Conservation (phyloP, 2,113 vertebrate species). For the Sapayoa aenigma region DNA sequence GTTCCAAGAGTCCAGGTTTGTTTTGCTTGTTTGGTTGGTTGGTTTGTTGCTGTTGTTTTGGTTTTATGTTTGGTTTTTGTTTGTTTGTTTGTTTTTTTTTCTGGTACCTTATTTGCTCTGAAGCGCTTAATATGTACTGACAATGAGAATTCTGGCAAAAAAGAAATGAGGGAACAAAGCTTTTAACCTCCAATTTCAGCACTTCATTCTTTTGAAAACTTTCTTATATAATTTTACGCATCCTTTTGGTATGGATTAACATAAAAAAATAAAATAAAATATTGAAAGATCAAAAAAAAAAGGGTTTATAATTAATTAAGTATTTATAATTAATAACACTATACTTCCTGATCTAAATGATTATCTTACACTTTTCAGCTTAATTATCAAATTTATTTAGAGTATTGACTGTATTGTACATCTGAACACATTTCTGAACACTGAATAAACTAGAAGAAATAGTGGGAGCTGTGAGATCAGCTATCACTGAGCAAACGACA, state of each 20-base stretch:
- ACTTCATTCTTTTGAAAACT: not conserved
- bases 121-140: not conserved
- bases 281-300: not conserved
- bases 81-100: not conserved
- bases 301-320: too few relatives aligned
- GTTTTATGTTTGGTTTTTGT: not conserved
- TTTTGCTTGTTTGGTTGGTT: too few relatives aligned
- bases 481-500: not conserved
- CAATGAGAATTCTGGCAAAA: not conserved
- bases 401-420: not conserved
- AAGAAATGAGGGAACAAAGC: not conserved
- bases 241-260: not conserved
- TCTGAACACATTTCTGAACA: not conserved
- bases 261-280: not conserved
- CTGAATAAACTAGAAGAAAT: not conserved
- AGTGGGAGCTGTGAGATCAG: not conserved
- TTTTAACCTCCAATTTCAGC: not conserved
- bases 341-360: not conserved
- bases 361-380: not conserved
- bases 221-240: not conserved
- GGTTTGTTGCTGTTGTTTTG: too few relatives aligned
- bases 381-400: not conserved
- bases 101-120: not conserved
- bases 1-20: not conserved
- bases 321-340: not conserved